A percentile compares a stretch with the other conserved stretches of the same genome.
These are phyloP conservation scores for Adelges cooleyi DNA, from an alignment of 1,140 invertebrate species.

Conservation along the genomic window DNA sequence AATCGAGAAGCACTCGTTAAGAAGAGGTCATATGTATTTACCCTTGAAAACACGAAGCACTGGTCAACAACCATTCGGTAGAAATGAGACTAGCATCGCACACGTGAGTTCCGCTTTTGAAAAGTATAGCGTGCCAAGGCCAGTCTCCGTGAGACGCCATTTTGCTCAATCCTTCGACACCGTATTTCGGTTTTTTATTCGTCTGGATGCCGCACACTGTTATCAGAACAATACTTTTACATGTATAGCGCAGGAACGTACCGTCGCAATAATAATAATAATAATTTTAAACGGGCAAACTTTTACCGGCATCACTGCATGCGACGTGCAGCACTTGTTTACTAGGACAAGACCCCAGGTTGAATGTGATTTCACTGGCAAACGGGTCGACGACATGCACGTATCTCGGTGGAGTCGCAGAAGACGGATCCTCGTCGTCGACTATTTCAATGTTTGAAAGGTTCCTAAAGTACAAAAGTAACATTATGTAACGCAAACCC, in stretches of 20 bases:
- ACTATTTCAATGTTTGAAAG: slow-evolving; percentile 3
- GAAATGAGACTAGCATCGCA: slow-evolving; percentile 75
- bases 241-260: neutral
- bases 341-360: slow-evolving; percentile 58
- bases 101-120: slow-evolving; percentile 70
- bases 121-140: slow-evolving; percentile 78
- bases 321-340: slow-evolving; percentile 66
- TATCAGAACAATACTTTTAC: slow-evolving; percentile 30
- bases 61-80: slow-evolving; percentile 70
- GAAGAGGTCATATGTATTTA: too few species aligned
- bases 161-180: slow-evolving; percentile 48
- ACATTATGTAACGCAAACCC: too few species aligned
- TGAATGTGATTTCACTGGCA: slow-evolving; percentile 66
- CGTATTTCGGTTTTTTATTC: slow-evolving; percentile 40
- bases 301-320: slow-evolving; percentile 61
- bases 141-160: slow-evolving; percentile 66
- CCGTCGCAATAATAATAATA: neutral
- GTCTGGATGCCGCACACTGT: slow-evolving; percentile 65
- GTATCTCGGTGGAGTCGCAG: slow-evolving; percentile 43
- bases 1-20: too few species aligned
- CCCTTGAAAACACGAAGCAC: slow-evolving; percentile 78
- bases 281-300: neutral
- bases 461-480: neutral
- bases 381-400: slow-evolving; percentile 67
- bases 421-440: neutral